Conservation (phyloP, 2,797 vertebrate species). For the Trichosurus vulpecula region DNA sequence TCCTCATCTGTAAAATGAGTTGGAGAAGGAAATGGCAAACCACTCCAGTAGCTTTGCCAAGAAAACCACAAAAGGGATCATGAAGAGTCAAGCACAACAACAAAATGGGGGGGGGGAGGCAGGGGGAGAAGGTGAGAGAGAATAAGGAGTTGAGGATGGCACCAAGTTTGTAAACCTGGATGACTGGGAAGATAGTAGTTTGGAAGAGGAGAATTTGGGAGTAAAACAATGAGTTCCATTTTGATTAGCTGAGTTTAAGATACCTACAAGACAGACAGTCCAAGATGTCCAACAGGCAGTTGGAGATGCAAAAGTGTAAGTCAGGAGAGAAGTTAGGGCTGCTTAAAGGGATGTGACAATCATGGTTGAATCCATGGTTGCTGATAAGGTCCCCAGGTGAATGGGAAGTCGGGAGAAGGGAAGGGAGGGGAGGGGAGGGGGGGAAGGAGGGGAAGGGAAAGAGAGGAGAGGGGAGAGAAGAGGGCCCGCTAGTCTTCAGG, state of each 20-base stretch:
- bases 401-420: neutral
- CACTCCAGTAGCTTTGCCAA: neutral
- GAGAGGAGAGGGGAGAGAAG: too few relatives aligned
- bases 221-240: neutral
- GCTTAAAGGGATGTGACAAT: neutral
- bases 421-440: too few relatives aligned
- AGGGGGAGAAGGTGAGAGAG: neutral
- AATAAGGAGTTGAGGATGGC: neutral
- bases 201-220: neutral
- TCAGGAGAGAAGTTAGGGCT: neutral
- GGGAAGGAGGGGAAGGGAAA: too few relatives aligned
- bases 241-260: neutral
- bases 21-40: neutral
- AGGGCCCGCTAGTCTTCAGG: neutral
- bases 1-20: neutral
- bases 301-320: neutral
- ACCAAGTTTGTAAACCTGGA: neutral
- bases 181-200: neutral
- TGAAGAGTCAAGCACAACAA: neutral
- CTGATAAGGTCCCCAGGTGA: neutral
- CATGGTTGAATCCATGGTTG: neutral
- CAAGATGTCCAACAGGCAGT: neutral
- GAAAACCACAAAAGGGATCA: neutral
- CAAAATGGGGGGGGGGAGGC: neutral
- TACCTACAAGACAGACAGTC: neutral